phyloP scores from a whole-genome alignment of 2,888 invertebrate species.

The Melangyna quadrimaculata region DNA sequence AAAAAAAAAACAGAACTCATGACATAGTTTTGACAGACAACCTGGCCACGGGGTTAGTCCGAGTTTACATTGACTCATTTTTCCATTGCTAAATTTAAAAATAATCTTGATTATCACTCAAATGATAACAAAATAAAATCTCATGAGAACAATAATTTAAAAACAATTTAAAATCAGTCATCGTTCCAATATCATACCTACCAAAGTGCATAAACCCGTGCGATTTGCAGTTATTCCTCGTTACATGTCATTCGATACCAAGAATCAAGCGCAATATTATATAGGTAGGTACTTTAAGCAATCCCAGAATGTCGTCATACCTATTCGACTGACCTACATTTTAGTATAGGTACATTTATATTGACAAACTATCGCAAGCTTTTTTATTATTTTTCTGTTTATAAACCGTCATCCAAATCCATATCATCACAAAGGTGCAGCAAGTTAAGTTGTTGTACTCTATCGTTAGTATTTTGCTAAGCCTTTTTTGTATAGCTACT shows the following conservation, averaged over 20 bases:
- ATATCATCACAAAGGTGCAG: not conserved
- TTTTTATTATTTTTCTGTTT: constrained; percentile 26
- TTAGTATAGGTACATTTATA: not conserved
- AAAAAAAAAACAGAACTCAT: no score
- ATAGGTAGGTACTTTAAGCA: constrained; percentile 17
- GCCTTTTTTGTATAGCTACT: not conserved
- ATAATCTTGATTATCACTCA: no score
- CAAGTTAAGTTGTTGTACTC: constrained; percentile 22
- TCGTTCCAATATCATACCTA: not conserved
- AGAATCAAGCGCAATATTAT: constrained; percentile 20
- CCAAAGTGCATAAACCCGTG: constrained; percentile 59
- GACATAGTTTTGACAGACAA: no score
- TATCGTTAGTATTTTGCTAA: constrained; percentile 32
- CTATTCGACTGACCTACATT: constrained; percentile 59
- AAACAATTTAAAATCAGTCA: not conserved
- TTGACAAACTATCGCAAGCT: constrained; percentile 32
- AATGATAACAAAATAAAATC: no score
- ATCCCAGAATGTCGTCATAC: constrained; percentile 25
- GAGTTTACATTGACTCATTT: no score
- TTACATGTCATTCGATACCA: constrained; percentile 3
- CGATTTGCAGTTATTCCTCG: not conserved
- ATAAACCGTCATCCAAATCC: not conserved
- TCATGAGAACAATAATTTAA: not conserved
- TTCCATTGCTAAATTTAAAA: no score
- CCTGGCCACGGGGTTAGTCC: no score